Percentiles rank a stretch among this genome's conserved stretches.
phyloP scores from a whole-genome alignment of 1,140 invertebrate genomes.

The Linepithema humile region DNA sequence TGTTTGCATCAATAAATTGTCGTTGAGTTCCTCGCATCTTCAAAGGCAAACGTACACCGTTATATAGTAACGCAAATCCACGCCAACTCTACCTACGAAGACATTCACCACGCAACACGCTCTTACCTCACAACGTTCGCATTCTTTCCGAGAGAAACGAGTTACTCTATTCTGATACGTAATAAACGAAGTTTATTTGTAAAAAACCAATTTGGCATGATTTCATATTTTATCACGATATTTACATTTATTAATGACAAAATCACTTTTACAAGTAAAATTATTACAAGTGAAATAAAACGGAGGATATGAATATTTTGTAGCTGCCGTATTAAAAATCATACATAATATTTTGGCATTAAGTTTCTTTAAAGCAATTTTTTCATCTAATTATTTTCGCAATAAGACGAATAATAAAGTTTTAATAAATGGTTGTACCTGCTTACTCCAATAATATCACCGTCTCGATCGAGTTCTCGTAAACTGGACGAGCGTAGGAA shows the following conservation, averaged over 20 bases:
- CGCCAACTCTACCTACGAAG: conserved; percentile 55
- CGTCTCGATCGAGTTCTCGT: background rate
- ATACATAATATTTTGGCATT: too few species aligned
- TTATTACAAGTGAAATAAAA: background rate
- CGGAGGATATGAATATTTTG: conserved; percentile 7
- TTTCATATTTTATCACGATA: background rate
- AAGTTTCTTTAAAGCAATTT: background rate
- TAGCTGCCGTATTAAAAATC: background rate
- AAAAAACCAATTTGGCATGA: background rate
- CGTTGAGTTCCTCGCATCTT: conserved; percentile 31
- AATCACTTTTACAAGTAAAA: conserved; percentile 22
- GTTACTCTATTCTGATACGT: background rate
- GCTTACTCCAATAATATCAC: background rate
- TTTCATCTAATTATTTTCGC: background rate
- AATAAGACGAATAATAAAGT: conserved; percentile 2
- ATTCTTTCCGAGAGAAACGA: conserved; percentile 22
- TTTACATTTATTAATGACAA: background rate
- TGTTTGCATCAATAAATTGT: conserved; percentile 32
- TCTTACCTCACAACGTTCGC: conserved; percentile 1
- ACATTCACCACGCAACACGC: conserved; percentile 27
- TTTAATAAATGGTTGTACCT: background rate
- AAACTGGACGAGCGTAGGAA: conserved; percentile 1
- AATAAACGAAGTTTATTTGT: conserved; percentile 9
- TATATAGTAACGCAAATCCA: conserved; percentile 51
- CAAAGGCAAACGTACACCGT: conserved; percentile 54